Evolutionary conservation across 1,140 invertebrate genomes (phyloP).

Genomic region (Heliconius congener): DNA sequence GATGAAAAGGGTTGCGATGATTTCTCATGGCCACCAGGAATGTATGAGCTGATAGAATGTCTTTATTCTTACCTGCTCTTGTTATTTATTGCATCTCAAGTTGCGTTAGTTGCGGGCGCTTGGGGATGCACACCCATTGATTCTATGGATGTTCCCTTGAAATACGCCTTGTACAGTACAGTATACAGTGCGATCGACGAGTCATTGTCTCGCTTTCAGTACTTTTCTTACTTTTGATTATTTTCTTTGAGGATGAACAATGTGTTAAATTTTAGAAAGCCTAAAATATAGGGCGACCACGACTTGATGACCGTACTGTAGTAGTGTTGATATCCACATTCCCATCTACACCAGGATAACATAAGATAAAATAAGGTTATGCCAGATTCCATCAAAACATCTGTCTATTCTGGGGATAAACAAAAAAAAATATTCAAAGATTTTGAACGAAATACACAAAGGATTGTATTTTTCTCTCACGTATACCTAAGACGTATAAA

Average conservation of each 20-base stretch:
- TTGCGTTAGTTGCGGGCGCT: too few relatives aligned
- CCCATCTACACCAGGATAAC: constrained; percentile 4
- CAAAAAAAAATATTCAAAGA: neutral
- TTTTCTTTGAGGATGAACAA: too few relatives aligned
- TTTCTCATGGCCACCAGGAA: constrained; percentile 23
- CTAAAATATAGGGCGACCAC: too few relatives aligned
- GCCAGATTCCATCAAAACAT: neutral
- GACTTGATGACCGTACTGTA: neutral
- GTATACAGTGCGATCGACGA: too few relatives aligned
- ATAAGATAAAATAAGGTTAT: neutral
- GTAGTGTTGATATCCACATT: neutral
- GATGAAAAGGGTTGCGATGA: constrained; percentile 26
- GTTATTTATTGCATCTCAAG: too few relatives aligned
- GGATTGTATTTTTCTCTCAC: constrained; percentile 3
- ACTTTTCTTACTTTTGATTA: too few relatives aligned
- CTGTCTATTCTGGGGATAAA: neutral
- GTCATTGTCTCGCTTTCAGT: too few relatives aligned
- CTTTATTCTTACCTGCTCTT: neutral
- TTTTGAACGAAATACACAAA: neutral
- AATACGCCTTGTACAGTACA: too few relatives aligned
- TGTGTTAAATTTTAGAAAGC: too few relatives aligned
- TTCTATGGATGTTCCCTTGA: neutral
- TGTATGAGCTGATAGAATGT: neutral
- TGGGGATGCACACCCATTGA: neutral
- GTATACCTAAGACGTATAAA: constrained; percentile 2